Percentiles rank a stretch among this genome's conserved stretches.
phyloP scores from a whole-genome alignment of 1,140 invertebrate species.

The Gerris buenoi region DNA sequence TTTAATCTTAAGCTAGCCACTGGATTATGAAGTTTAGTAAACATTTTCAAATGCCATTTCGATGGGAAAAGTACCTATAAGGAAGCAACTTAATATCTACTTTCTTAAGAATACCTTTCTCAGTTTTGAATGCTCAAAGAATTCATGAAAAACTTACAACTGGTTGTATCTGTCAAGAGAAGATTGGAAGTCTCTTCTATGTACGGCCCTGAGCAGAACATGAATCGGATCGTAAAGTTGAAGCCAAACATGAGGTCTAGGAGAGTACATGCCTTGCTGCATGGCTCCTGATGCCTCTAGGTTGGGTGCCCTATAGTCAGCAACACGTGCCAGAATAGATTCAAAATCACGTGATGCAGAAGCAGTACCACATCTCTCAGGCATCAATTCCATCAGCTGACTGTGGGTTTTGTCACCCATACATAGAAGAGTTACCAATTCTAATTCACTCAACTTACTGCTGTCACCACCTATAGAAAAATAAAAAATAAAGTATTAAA shows the following conservation, averaged over 20 bases:
- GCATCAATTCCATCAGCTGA: slow-evolving; percentile 86
- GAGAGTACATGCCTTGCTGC: slow-evolving; percentile 87
- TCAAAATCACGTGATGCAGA: slow-evolving; percentile 84
- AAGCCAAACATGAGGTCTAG: slow-evolving; percentile 77
- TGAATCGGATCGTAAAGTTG: slow-evolving; percentile 86
- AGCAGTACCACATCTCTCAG: slow-evolving; percentile 79
- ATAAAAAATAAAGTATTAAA: too few species aligned
- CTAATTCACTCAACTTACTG: slow-evolving; percentile 58
- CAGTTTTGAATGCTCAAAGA: too few species aligned
- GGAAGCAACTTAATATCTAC: too few species aligned
- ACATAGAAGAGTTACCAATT: slow-evolving; percentile 83
- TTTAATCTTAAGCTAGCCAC: too few species aligned
- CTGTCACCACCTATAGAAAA: slow-evolving; percentile 43
- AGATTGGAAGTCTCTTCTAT: slow-evolving; percentile 81
- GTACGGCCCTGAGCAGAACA: slow-evolving; percentile 74
- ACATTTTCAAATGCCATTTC: too few species aligned
- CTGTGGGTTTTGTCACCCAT: slow-evolving; percentile 90
- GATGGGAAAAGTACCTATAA: too few species aligned
- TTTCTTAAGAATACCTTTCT: too few species aligned
- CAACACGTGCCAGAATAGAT: slow-evolving; percentile 56
- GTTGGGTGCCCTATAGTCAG: slow-evolving; percentile 61
- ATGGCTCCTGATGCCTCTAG: slow-evolving; percentile 66
- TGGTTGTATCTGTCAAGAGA: slow-evolving; percentile 79
- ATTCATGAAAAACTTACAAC: too few species aligned
- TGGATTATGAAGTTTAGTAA: too few species aligned